phyloP scores from a whole-genome alignment of 92 coral and sea anemone species.

The Meandrina meandrites region DNA sequence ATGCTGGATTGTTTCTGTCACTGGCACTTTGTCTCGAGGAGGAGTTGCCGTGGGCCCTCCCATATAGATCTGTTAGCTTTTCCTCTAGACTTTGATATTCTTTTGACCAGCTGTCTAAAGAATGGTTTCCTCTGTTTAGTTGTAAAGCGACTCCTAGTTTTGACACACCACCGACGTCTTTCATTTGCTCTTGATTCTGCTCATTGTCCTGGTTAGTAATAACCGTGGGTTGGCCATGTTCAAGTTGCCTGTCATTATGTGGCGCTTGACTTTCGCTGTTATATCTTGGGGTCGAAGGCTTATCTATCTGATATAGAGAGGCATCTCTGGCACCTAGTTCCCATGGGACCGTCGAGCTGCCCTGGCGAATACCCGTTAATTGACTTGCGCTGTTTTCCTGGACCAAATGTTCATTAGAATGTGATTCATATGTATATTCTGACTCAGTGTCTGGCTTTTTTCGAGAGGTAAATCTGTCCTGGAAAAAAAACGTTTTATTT shows the following conservation, averaged over 20 bases:
- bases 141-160: not conserved
- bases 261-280: not conserved
- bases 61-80: slow-evolving; percentile 9
- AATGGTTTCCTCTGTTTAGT: not conserved
- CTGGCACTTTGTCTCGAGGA: not conserved
- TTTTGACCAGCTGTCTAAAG: slow-evolving; percentile 26
- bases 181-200: not conserved
- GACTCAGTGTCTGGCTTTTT: not conserved
- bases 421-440: not conserved
- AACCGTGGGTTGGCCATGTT: not conserved
- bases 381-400: not conserved
- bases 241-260: not conserved
- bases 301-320: not conserved
- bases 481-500: not conserved
- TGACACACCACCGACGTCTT: no score
- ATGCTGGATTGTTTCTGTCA: not conserved
- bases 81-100: slow-evolving; percentile 21
- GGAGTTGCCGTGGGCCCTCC: not conserved
- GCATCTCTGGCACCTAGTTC: not conserved
- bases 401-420: not conserved
- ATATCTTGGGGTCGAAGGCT: not conserved
- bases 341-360: not conserved
- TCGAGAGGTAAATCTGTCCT: not conserved
- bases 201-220: not conserved
- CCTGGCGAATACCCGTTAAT: not conserved